phyloP scores from a whole-genome alignment of 2,113 vertebrate genomes.

The Phasianus colchicus region DNA sequence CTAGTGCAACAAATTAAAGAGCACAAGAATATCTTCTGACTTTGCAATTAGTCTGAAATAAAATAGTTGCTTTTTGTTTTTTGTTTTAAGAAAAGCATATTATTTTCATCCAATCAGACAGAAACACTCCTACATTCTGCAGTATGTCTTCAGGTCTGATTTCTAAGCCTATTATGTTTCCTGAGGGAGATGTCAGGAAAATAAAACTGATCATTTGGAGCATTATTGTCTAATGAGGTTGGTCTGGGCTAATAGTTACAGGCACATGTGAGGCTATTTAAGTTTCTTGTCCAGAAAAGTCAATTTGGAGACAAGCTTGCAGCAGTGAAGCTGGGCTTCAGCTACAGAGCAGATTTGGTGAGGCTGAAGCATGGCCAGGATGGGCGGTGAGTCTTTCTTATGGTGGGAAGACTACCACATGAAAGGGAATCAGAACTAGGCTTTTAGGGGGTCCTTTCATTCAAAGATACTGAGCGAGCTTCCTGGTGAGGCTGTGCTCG shows the following conservation, averaged over 20 bases:
- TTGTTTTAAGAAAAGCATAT: background rate
- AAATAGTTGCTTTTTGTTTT: background rate
- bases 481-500: background rate
- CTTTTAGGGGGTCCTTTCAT: background rate
- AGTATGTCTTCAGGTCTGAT: background rate
- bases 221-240: background rate
- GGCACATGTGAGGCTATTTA: background rate
- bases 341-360: background rate
- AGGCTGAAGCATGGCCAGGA: background rate
- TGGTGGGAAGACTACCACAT: background rate
- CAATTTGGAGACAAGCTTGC: background rate
- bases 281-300: background rate
- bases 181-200: background rate
- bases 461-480: background rate
- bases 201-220: background rate
- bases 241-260: background rate
- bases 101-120: background rate
- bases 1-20: background rate
- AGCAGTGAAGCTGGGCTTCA: background rate
- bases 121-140: background rate
- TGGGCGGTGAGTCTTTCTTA: background rate
- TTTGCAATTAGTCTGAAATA: background rate
- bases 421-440: background rate
- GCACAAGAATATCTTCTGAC: background rate
- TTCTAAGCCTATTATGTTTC: background rate